Evolutionary conservation across 2,113 vertebrate species (phyloP), one percentile per base, ranked within the genome.

Genomic region (Vidua macroura): DNA sequence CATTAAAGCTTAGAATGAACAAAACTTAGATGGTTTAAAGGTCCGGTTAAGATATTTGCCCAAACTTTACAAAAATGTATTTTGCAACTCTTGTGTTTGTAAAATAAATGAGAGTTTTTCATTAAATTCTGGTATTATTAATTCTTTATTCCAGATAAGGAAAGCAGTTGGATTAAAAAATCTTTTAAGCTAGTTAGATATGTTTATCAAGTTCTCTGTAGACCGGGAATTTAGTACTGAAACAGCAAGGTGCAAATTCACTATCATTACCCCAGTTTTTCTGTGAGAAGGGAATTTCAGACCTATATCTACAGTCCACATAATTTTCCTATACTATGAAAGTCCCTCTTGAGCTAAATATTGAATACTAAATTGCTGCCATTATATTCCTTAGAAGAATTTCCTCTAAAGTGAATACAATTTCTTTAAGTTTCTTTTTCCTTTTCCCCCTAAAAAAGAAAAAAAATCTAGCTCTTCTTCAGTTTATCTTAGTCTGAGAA

Each of bases 1-100:
- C 93, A 93, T 97, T 94, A 93, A 94, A 88, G 76, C 76, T 86
- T 81, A 62, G 80, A 91, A 90, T 92, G 96, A 92, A 53, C 87
- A 95, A 84, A 95, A 88, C 33, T 69, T 3, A 0, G 24, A 60
- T 75, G 25, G n/a, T 92, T 80, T 1, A 0, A 33, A 77, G 69
- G 59, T 95, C 93, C 0, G 0, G 60, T 79, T 84, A 90, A 72
- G 69, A 88, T 30, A 68, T 48, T 84, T 68, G 9, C 7, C 35
- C 55, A 95, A 96, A 95, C 13, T 94, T 93, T 72, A 74, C 23
- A 74, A 79, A 95, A 90, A 63, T 15, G 3, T 46, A 62, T 76
- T 78, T 82, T 78, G 17, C 73, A 83, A 78, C 4, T 64, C 37
- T 46, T 27, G 18, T 66, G 37, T 39, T 14, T 70, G 9, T 64